Evolutionary conservation across 2,888 invertebrate species (phyloP).

Genomic region (Polyploca ridens): DNA sequence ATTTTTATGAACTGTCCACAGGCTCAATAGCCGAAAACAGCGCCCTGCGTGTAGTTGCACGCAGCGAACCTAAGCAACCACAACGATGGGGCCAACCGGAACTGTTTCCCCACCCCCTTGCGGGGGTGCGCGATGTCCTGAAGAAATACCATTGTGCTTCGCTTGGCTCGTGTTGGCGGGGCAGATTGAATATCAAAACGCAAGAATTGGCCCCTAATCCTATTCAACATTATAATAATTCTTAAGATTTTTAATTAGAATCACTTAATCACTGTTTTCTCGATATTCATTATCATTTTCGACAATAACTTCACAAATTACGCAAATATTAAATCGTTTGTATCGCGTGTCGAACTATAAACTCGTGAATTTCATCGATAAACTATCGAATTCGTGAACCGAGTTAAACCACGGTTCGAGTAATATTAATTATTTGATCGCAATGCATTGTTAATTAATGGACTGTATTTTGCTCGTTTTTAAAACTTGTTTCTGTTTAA

Average conservation of each 20-base stretch:
- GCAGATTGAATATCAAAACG: too few relatives aligned
- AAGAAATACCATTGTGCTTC: too few relatives aligned
- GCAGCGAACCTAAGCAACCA: too few relatives aligned
- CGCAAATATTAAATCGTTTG: not conserved
- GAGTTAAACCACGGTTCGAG: not conserved
- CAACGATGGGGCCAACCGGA: too few relatives aligned
- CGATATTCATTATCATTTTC: not conserved
- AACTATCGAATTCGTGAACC: not conserved
- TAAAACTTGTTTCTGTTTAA: not conserved
- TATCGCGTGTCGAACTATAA: constrained; percentile 1
- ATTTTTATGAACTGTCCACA: too few relatives aligned
- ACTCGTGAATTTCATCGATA: not conserved
- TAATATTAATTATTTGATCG: not conserved
- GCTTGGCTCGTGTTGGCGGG: too few relatives aligned
- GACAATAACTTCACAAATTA: not conserved
- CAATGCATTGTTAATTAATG: not conserved
- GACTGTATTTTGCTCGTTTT: not conserved
- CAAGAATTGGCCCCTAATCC: too few relatives aligned
- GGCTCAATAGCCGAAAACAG: too few relatives aligned
- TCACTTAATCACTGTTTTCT: not conserved
- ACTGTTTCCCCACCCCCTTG: too few relatives aligned
- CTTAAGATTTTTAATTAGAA: not conserved
- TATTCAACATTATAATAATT: too few relatives aligned
- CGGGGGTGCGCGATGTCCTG: too few relatives aligned
- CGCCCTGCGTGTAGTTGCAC: too few relatives aligned